A percentile compares a stretch with the other conserved stretches of the same genome.
Conservation (phyloP, 2,113 vertebrate species). For the Labeo catla region DNA sequence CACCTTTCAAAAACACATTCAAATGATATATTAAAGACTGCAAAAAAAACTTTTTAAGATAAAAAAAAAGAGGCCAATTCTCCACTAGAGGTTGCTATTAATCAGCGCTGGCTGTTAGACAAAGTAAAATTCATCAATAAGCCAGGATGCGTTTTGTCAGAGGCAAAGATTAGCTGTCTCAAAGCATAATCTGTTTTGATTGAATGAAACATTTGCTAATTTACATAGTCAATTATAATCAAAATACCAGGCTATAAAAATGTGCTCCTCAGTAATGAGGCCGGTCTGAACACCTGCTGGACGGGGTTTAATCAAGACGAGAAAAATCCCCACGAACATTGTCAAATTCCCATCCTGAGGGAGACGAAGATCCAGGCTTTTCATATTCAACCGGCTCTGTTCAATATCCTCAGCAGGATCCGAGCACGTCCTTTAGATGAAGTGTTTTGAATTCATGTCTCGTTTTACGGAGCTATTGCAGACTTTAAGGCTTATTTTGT, state of each 20-base stretch:
- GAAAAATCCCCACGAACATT: conserved; percentile 44
- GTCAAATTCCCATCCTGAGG: conserved; percentile 22
- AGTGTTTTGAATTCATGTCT: conserved; percentile 17
- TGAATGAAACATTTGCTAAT: conserved; percentile 49
- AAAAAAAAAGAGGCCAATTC: conserved; percentile 56
- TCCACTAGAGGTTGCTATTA: not conserved
- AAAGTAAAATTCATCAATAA: conserved; percentile 32
- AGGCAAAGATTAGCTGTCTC: conserved; percentile 44
- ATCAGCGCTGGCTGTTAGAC: conserved; percentile 24
- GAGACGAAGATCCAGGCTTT: not conserved
- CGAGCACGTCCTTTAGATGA: conserved; percentile 32
- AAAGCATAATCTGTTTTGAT: conserved; percentile 53
- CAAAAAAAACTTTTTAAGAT: not conserved
- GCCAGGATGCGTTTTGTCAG: conserved; percentile 30
- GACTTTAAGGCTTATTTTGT: conserved; percentile 16
- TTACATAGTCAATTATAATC: conserved; percentile 59
- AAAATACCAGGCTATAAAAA: conserved; percentile 50
- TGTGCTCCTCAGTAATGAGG: conserved; percentile 47
- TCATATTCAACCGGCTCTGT: conserved; percentile 17
- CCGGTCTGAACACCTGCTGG: conserved; percentile 50
- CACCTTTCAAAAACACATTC: conserved; percentile 74
- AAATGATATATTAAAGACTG: not conserved
- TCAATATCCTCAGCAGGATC: conserved; percentile 11
- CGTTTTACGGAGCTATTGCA: not conserved
- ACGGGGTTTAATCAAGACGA: conserved; percentile 34